A percentile compares a stretch with the other conserved stretches of the same genome.
Evolutionary conservation across 2,888 invertebrate genomes (phyloP).

Genomic region (Congeria kusceri): DNA sequence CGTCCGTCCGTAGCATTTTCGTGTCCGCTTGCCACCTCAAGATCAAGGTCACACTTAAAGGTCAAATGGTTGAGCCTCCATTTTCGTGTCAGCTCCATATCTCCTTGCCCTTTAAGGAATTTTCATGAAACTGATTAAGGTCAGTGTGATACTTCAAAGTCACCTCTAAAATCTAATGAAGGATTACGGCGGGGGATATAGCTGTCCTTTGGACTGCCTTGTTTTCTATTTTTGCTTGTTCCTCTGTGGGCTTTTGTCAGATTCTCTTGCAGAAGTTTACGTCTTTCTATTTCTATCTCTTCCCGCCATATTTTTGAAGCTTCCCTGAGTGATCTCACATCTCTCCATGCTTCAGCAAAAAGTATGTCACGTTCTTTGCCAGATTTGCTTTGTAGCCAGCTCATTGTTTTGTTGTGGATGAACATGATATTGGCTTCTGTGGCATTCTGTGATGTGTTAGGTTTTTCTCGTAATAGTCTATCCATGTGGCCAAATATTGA

Average conservation of each 20-base stretch:
- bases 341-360: neutral
- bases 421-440: constrained; percentile 41
- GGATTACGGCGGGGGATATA: too few species aligned
- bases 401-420: constrained; percentile 39
- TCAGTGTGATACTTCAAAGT: too few species aligned
- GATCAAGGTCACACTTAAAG: too few species aligned
- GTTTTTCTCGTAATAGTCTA: constrained; percentile 37
- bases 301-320: neutral
- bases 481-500: constrained; percentile 40
- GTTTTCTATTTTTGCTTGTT: too few species aligned
- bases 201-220: too few species aligned
- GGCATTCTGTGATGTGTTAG: constrained; percentile 27
- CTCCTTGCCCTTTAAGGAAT: too few species aligned
- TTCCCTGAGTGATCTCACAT: neutral
- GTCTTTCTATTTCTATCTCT: neutral
- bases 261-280: neutral
- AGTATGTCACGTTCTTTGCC: neutral
- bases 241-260: neutral
- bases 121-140: too few species aligned
- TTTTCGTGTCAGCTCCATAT: too few species aligned
- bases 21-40: too few species aligned
- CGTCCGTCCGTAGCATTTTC: too few species aligned
- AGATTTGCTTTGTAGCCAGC: neutral
- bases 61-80: too few species aligned
- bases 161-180: too few species aligned